These are phyloP conservation scores for Neolamprologus brichardi DNA, from an alignment of 2,113 vertebrate genomes.

Conservation along the genomic window DNA sequence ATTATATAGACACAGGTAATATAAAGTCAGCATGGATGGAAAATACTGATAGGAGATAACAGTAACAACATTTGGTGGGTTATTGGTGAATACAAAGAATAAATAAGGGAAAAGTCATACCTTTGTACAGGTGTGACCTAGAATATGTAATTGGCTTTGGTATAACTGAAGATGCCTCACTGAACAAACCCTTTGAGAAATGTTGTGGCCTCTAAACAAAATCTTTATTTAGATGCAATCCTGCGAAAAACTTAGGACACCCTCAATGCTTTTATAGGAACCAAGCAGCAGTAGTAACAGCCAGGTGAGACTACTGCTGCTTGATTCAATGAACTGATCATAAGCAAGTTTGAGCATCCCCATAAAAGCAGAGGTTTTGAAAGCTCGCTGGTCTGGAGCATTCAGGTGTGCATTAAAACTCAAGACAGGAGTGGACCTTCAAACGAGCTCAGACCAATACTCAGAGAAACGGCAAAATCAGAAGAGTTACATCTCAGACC, in stretches of 20 bases:
- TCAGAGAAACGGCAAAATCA: not conserved
- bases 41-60: not conserved
- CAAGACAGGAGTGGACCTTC: not conserved
- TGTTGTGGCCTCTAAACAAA: not conserved
- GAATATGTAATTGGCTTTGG: not conserved
- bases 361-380: not conserved
- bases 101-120: not conserved
- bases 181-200: not conserved
- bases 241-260: not conserved
- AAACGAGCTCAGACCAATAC: not conserved
- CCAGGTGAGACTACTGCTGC: not conserved
- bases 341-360: not conserved
- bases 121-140: fast-evolving
- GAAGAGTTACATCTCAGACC: not conserved
- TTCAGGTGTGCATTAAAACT: not conserved
- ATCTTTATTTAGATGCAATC: not conserved
- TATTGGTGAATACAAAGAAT: not conserved
- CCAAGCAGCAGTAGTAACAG: not conserved
- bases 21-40: not conserved
- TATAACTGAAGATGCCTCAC: not conserved
- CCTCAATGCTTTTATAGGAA: not conserved
- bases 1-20: constrained; percentile 27
- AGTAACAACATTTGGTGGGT: not conserved
- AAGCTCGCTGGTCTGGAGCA: not conserved
- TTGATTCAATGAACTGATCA: not conserved